phyloP scores from a whole-genome alignment of 2,888 invertebrate genomes.

The Oscheius sp. region DNA sequence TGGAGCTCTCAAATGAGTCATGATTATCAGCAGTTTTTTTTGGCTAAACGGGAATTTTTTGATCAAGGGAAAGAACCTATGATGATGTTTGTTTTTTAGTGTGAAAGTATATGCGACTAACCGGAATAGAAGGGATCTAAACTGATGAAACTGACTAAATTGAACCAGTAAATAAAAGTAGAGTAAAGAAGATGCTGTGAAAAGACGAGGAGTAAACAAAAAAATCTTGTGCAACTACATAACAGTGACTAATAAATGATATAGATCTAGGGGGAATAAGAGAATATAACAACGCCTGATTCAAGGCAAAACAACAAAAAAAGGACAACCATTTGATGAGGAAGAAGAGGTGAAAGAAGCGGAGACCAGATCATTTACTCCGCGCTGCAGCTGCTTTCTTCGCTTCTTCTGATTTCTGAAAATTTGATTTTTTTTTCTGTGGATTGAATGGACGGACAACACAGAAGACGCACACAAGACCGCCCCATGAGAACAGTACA shows the following conservation, averaged over 20 bases:
- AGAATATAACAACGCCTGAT: conserved; percentile 24
- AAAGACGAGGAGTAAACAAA: not conserved
- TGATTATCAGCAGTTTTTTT: not conserved
- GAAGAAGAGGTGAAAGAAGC: not conserved
- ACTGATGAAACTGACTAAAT: not conserved
- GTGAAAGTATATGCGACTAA: not conserved
- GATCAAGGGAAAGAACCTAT: not conserved
- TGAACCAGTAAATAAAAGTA: not conserved
- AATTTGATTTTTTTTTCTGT: not conserved
- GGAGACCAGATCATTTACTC: not conserved
- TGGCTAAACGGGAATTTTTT: not conserved
- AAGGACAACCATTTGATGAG: not conserved
- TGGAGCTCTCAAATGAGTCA: not conserved
- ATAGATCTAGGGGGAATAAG: not conserved
- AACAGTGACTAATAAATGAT: conserved; percentile 21
- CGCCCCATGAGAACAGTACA: too few relatives aligned
- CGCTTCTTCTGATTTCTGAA: conserved; percentile 19
- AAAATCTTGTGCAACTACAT: conserved; percentile 25
- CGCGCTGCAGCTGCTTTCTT: conserved; percentile 6
- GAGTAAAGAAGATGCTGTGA: not conserved
- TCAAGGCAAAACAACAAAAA: conserved; percentile 31
- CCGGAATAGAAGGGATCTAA: not conserved
- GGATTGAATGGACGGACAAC: not conserved
- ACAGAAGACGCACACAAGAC: too few relatives aligned
- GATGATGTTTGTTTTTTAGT: not conserved